Percentiles rank a stretch among this genome's conserved stretches.
Conservation (phyloP, 2,113 vertebrate genomes). For the Chamaetylas fuelleborni region DNA sequence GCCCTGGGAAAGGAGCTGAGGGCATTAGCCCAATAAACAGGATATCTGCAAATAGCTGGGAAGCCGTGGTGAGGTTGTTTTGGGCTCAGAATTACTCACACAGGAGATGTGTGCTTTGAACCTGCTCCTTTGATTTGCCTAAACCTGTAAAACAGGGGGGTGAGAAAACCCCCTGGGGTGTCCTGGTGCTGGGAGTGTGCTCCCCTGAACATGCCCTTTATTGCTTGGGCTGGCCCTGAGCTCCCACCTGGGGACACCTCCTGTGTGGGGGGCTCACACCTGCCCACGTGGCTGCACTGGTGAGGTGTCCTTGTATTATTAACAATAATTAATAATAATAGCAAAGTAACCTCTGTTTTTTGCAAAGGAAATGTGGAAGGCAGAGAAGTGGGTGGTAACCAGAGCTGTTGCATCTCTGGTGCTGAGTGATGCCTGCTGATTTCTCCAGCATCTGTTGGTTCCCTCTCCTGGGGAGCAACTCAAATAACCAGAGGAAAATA, state of each 20-base stretch:
- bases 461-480: background rate
- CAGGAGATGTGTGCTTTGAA: fast-evolving
- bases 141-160: background rate
- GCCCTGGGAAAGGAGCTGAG: background rate
- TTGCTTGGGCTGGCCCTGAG: background rate
- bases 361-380: fast-evolving
- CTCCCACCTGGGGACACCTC: background rate
- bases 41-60: background rate
- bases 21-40: background rate
- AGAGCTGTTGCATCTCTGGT: background rate
- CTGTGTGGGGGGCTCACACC: background rate
- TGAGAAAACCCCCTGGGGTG: fast-evolving
- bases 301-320: background rate
- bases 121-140: background rate
- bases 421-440: background rate
- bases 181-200: background rate
- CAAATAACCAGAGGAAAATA: background rate
- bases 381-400: background rate
- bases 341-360: background rate
- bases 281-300: background rate
- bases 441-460: background rate
- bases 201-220: background rate
- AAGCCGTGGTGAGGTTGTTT: background rate
- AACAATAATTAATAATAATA: background rate
- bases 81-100: background rate